Conservation (phyloP, 1,140 invertebrate species). For the Apis dorsata region DNA sequence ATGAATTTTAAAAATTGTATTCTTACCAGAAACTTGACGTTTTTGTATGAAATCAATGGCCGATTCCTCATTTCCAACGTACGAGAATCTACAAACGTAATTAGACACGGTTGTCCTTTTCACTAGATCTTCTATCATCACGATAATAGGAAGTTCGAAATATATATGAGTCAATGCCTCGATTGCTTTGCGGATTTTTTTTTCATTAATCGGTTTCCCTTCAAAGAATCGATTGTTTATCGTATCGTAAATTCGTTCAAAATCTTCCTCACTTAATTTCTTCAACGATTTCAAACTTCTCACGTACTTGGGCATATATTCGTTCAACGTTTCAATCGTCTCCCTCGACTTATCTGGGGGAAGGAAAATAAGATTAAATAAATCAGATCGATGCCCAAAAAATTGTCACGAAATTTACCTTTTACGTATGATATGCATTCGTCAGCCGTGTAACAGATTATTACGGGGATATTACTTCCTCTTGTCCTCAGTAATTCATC, state of each 20-base stretch:
- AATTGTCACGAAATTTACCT: conserved; percentile 23
- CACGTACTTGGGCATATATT: conserved; percentile 3
- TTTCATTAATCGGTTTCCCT: conserved; percentile 65
- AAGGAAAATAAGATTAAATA: no score
- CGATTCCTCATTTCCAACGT: conserved; percentile 45
- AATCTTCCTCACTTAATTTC: conserved; percentile 5
- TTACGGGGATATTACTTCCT: conserved; percentile 42
- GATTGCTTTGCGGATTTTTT: conserved; percentile 68
- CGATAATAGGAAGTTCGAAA: conserved; percentile 72
- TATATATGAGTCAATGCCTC: conserved; percentile 78
- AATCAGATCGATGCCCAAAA: no score
- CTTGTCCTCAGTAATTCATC: conserved; percentile 15
- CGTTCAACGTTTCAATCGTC: not conserved
- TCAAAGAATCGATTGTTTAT: conserved; percentile 68
- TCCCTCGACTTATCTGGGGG: not conserved
- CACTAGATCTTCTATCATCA: conserved; percentile 72
- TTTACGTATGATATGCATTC: conserved; percentile 47
- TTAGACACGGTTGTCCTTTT: conserved; percentile 65
- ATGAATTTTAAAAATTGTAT: no score
- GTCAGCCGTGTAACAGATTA: conserved; percentile 43
- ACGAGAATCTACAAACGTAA: conserved; percentile 80
- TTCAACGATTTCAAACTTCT: not conserved
- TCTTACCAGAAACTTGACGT: conserved; percentile 23
- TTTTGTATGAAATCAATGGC: conserved; percentile 38
- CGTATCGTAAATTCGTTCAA: not conserved